These are phyloP conservation scores for Ataeniobius toweri DNA, from an alignment of 2,797 vertebrate species.

Conservation along the genomic window DNA sequence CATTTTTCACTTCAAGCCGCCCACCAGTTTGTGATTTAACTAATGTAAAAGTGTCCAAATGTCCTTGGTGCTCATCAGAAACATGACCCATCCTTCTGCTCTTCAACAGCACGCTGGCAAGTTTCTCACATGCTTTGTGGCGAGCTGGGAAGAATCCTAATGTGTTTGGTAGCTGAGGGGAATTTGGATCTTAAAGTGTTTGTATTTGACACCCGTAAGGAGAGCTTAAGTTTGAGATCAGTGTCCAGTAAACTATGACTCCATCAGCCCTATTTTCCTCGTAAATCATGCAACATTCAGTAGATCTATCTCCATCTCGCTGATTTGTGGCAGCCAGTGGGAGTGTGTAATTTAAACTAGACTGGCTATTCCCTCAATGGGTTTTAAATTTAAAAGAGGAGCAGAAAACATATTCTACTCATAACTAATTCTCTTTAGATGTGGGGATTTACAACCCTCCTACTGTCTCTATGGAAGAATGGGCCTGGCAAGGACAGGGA, in stretches of 20 bases:
- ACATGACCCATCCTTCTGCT: constrained; percentile 49
- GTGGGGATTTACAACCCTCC: not conserved
- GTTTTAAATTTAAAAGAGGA: constrained; percentile 35
- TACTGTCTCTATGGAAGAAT: not conserved
- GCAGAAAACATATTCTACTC: not conserved
- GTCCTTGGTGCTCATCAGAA: constrained; percentile 57
- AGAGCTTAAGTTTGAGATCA: constrained; percentile 9
- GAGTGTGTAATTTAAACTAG: constrained; percentile 14
- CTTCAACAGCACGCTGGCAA: constrained; percentile 3
- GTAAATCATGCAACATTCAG: constrained; percentile 23
- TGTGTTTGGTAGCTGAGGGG: not conserved
- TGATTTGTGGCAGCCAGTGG: constrained; percentile 19
- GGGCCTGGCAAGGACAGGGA: not conserved
- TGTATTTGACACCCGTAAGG: constrained; percentile 17
- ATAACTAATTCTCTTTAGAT: constrained; percentile 11
- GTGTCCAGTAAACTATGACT: constrained; percentile 6
- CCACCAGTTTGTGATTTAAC: constrained; percentile 40
- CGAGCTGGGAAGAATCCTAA: constrained; percentile 28
- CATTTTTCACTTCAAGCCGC: constrained; percentile 39
- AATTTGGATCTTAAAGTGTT: constrained; percentile 16
- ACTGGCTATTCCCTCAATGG: constrained; percentile 4
- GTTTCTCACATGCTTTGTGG: constrained; percentile 9
- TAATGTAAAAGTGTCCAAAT: constrained; percentile 32
- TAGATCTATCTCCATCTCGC: constrained; percentile 30
- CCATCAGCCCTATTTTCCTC: constrained; percentile 1